phyloP scores from a whole-genome alignment of 2,113 vertebrate genomes.

The Galeopterus variegatus region DNA sequence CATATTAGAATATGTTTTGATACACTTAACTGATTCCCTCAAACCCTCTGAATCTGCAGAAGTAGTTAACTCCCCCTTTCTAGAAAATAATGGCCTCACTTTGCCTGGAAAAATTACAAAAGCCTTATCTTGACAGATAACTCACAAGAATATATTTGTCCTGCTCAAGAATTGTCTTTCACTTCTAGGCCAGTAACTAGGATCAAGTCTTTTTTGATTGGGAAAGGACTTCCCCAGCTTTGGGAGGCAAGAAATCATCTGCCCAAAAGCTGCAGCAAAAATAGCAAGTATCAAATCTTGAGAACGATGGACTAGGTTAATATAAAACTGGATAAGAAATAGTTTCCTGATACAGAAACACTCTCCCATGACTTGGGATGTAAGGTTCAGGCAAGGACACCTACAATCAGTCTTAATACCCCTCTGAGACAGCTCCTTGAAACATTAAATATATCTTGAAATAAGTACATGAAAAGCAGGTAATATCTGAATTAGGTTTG shows the following conservation, averaged over 20 bases:
- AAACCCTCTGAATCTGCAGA: not conserved
- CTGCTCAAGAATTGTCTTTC: not conserved
- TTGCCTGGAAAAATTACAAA: not conserved
- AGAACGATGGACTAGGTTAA: not conserved
- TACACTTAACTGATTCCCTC: not conserved
- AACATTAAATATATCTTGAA: not conserved
- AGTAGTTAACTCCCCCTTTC: not conserved
- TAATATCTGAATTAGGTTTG: not conserved
- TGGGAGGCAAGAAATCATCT: not conserved
- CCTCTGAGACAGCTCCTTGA: not conserved
- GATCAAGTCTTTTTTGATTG: not conserved
- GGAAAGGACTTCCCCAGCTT: not conserved
- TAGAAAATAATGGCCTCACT: not conserved
- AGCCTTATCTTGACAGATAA: too few relatives aligned
- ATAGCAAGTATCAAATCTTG: not conserved
- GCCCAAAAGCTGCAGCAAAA: not conserved
- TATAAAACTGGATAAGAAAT: not conserved
- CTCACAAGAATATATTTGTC: not conserved
- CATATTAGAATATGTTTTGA: not conserved
- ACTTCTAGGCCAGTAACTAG: not conserved
- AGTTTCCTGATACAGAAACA: not conserved
- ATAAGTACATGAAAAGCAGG: not conserved
- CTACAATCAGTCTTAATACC: not conserved
- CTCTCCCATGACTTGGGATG: not conserved
- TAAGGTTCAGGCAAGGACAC: not conserved